Conservation (phyloP, 2,797 vertebrate species). For the Coregonus ussuriensis region DNA sequence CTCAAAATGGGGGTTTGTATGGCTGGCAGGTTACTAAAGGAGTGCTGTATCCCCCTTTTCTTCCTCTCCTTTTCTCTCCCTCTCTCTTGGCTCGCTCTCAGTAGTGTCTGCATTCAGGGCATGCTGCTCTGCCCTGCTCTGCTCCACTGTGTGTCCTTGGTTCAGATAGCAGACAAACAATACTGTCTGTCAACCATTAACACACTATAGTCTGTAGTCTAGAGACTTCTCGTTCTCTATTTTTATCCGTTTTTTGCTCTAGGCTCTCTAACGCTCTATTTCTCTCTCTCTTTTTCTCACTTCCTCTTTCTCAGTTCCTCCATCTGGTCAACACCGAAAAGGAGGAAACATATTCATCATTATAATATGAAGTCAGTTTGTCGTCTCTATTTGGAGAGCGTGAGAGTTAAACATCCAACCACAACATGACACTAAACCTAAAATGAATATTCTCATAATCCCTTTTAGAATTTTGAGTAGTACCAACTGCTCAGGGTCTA, state of each 20-base stretch:
- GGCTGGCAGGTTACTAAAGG: not conserved
- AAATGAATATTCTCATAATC: no score
- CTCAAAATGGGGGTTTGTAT: not conserved
- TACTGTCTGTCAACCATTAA: conserved; percentile 15
- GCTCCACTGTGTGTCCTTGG: conserved; percentile 17
- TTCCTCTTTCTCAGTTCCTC: not conserved
- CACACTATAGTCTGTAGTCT: not conserved
- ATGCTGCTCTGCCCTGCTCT: not conserved
- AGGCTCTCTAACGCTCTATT: not conserved
- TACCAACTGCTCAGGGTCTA: no score
- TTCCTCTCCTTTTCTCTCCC: not conserved
- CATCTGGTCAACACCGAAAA: conserved; percentile 12
- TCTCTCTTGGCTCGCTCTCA: not conserved
- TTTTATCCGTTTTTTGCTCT: not conserved
- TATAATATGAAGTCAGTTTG: not conserved
- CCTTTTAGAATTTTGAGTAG: no score
- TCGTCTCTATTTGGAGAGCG: no score
- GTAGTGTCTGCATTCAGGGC: conserved; percentile 30
- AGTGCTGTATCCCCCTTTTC: not conserved
- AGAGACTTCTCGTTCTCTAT: not conserved
- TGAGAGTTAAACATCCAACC: no score
- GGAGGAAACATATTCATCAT: conserved; percentile 15
- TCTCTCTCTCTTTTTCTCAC: conserved; percentile 1
- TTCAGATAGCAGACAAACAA: conserved; percentile 20
- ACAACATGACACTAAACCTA: no score